A percentile compares a stretch with the other conserved stretches of the same genome.
phyloP scores from a whole-genome alignment of 2,113 vertebrate species.

The Pseudorhombus dupliciocellatus region DNA sequence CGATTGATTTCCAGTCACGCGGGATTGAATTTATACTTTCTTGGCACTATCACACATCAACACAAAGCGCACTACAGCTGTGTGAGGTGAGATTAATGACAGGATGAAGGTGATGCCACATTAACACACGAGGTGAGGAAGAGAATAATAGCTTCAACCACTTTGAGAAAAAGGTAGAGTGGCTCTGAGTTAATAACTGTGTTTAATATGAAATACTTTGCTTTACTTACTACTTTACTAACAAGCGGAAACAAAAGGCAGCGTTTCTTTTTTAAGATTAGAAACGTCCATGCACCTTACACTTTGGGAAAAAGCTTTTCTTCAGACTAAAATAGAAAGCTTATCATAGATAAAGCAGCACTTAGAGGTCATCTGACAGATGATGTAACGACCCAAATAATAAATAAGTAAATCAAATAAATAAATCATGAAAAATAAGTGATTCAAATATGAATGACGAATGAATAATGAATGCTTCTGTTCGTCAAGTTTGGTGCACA shows the following conservation, averaged over 20 bases:
- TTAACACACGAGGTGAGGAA: slow-evolving; percentile 5
- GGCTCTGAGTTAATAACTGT: not conserved
- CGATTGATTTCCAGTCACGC: slow-evolving; percentile 38
- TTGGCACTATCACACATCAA: slow-evolving; percentile 21
- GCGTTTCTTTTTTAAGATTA: not conserved
- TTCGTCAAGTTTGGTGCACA: too few relatives aligned
- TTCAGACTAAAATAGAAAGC: too few relatives aligned
- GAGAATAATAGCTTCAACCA: not conserved
- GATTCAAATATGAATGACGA: too few relatives aligned
- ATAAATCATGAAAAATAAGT: too few relatives aligned
- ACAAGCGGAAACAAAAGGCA: not conserved
- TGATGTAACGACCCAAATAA: too few relatives aligned
- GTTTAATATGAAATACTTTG: not conserved
- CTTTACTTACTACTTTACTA: too few relatives aligned
- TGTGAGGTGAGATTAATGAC: slow-evolving; percentile 31
- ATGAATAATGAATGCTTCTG: too few relatives aligned
- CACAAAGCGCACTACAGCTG: slow-evolving; percentile 13
- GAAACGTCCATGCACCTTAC: too few relatives aligned
- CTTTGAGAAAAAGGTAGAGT: not conserved
- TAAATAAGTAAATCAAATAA: too few relatives aligned
- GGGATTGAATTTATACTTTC: slow-evolving; percentile 39
- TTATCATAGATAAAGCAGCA: too few relatives aligned
- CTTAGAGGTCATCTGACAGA: too few relatives aligned
- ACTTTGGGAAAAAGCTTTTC: too few relatives aligned
- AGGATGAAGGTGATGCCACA: slow-evolving; percentile 13